Percentiles rank a stretch among this genome's conserved stretches.
Conservation (phyloP, 2,797 vertebrate genomes). For the Kryptolebias ocellatus region DNA sequence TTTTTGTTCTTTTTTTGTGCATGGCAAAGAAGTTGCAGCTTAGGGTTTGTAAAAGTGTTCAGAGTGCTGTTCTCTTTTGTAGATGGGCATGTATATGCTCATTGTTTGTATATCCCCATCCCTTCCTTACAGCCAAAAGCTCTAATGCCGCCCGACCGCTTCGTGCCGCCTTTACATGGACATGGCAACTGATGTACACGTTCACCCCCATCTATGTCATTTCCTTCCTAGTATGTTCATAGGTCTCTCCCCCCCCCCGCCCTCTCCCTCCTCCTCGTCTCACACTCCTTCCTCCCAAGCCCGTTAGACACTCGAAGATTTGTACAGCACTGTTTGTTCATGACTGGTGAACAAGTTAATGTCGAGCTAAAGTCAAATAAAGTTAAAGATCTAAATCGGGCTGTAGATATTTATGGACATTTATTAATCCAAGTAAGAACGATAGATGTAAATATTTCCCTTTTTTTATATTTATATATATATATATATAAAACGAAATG, state of each 20-base stretch:
- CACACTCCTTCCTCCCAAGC: conserved; percentile 74
- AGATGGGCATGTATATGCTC: conserved; percentile 99
- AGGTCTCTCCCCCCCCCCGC: conserved; percentile 77
- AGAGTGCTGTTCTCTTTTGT: conserved; percentile 94
- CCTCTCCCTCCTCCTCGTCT: conserved; percentile 12
- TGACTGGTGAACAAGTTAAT: conserved; percentile 63
- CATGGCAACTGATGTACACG: conserved; percentile 99
- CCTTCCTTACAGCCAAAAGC: conserved; percentile 99
- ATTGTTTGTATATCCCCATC: conserved; percentile 99
- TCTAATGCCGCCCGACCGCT: conserved; percentile 99
- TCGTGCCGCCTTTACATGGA: conserved; percentile 99
- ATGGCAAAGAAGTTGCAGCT: conserved; percentile 99
- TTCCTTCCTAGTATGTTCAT: conserved; percentile 97
- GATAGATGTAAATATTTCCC: conserved; percentile 82
- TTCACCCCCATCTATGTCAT: conserved; percentile 94
- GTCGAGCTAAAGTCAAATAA: conserved; percentile 39
- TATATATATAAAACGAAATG: conserved; percentile 59
- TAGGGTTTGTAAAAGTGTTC: conserved; percentile 99
- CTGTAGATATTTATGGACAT: conserved; percentile 84
- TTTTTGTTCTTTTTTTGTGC: conserved; percentile 81
- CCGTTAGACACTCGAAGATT: conserved; percentile 88
- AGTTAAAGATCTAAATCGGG: conserved; percentile 58
- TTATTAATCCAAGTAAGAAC: conserved; percentile 71
- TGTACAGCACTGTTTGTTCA: conserved; percentile 91
- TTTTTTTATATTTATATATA: conserved; percentile 47